A percentile compares a stretch with the other conserved stretches of the same genome.
These are phyloP conservation scores for Numenius arquata DNA, from an alignment of 2,113 vertebrate genomes.

Conservation along the genomic window DNA sequence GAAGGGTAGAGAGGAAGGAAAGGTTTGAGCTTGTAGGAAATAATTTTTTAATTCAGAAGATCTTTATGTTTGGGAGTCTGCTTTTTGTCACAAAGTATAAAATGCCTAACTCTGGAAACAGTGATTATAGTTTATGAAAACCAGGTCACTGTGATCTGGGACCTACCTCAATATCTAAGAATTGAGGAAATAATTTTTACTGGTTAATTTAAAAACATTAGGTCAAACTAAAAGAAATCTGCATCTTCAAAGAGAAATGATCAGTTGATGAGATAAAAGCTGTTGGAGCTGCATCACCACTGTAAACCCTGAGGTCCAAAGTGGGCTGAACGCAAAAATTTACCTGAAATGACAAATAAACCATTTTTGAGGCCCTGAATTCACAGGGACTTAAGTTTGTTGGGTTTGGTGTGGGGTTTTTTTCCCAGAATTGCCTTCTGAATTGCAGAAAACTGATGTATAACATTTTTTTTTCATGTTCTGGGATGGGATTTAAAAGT, in stretches of 20 bases:
- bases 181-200: not conserved
- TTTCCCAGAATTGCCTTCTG: not conserved
- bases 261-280: not conserved
- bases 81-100: not conserved
- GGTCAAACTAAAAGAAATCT: not conserved
- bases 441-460: not conserved
- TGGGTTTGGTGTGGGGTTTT: not conserved
- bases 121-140: not conserved
- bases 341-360: not conserved
- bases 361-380: not conserved
- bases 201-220: not conserved
- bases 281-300: not conserved
- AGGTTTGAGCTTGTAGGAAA: not conserved
- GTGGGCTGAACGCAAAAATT: not conserved
- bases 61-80: not conserved
- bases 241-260: not conserved
- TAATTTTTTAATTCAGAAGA: not conserved
- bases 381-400: not conserved
- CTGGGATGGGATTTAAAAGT: not conserved
- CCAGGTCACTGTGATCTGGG: not conserved
- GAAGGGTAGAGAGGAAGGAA: not conserved
- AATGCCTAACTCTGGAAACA: not conserved
- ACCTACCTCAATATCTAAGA: not conserved
- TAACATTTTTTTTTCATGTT: not conserved
- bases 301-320: not conserved